These are phyloP conservation scores for Drosophila funebris DNA, from an alignment of 1,140 invertebrate genomes.

Conservation along the genomic window DNA sequence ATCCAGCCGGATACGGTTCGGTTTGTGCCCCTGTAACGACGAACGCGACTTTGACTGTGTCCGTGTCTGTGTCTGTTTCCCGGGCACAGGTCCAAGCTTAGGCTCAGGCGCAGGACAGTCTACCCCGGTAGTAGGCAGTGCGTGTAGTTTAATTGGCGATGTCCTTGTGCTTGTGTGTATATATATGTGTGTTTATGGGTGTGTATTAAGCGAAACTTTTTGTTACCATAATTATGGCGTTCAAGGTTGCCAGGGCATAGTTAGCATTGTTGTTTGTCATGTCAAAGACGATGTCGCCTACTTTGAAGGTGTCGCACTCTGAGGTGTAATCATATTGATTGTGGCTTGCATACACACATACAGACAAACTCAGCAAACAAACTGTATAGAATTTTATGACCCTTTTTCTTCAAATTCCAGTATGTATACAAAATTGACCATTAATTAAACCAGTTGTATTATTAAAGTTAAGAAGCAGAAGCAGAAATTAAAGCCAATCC, in stretches of 20 bases:
- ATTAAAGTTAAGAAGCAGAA: too few species aligned
- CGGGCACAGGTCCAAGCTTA: conserved; percentile 21
- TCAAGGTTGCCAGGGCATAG: conserved; percentile 59
- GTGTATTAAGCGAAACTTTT: conserved; percentile 76
- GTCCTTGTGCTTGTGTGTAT: conserved; percentile 45
- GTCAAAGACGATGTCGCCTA: conserved; percentile 32
- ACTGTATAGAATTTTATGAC: too few species aligned
- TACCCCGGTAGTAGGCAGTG: conserved; percentile 38
- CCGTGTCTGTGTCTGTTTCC: conserved; percentile 34
- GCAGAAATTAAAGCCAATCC: too few species aligned
- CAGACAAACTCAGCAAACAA: too few species aligned
- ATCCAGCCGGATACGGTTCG: conserved; percentile 9
- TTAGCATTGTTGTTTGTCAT: conserved; percentile 35
- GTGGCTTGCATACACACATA: background rate
- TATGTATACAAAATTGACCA: too few species aligned
- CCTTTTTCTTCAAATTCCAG: too few species aligned
- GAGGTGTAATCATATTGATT: conserved; percentile 56
- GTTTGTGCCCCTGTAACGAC: conserved; percentile 55
- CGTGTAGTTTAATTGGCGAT: conserved; percentile 78
- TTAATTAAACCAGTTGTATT: too few species aligned
- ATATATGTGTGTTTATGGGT: conserved; percentile 45
- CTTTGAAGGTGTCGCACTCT: conserved; percentile 48
- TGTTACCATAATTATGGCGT: conserved; percentile 81
- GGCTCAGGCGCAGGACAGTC: conserved; percentile 28
- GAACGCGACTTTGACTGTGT: conserved; percentile 9